Base-by-base conservation (phyloP, 2,797 vertebrate species). In the Gymnoscopelus microlampas region DNA sequence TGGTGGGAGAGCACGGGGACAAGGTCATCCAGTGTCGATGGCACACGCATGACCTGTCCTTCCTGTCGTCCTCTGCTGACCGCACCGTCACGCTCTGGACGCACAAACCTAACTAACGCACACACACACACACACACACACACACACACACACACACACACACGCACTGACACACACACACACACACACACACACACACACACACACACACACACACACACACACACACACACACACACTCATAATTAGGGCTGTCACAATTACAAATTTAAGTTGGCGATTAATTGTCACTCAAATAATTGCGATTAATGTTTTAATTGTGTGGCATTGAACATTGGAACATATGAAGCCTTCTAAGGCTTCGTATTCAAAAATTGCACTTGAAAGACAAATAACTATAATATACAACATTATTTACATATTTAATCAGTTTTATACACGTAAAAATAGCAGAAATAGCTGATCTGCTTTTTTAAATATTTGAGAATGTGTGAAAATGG, bases 11-110 rank as follows among this genome's bases (percentile, higher is more conserved):
- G 73, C 98, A 99, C 83, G 95, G 95, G 48, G 98, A 99, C 93
- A 99, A 99, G 89, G 98, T 99, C 89, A 99, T 99, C 79, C 98
- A 99, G 70, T 99, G 98, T 91, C 92, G 97, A 5, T 99, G 97
- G 98, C 98, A 99, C 80, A 96, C 98, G 0, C 94, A 97, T 68
- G 96, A 99, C 77, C 95, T 99, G 73, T 98, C 98, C 83, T 99
- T 99, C 94, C 93, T 99, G 73, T 99, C 97, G 0, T 98, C 98
- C 3, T 99, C 98, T 35, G 98, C 98, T 71, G 98, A 99, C 91
- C 96, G 97, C 88, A 99, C 97, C 66, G 97, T 99, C 78, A 98
- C 95, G 24, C 95, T 99, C 76, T 99, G 98, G 98, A 97, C 97
- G 68, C 97, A 99, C 91, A 96, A 93, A 35, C 93, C 94, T 19